A percentile compares a stretch with the other conserved stretches of the same genome.
Conservation (phyloP, 2,888 invertebrate species). For the Agrotis ipsilon region DNA sequence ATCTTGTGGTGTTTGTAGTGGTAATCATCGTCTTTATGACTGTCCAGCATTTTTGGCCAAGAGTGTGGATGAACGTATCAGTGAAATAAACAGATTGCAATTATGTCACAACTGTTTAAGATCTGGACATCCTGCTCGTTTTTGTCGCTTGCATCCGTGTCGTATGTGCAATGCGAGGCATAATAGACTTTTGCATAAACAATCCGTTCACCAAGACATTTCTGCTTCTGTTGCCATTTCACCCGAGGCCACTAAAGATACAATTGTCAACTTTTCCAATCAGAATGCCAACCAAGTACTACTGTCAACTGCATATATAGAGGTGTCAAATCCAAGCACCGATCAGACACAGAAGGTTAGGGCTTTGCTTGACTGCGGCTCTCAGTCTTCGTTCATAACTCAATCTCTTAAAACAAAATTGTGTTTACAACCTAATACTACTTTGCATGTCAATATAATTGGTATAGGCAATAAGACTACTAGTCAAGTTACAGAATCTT, state of each 20-base stretch:
- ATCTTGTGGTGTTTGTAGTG: background rate
- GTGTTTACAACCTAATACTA: background rate
- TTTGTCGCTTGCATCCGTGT: no score
- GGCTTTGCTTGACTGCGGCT: no score
- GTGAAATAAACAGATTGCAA: background rate
- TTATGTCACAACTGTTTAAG: background rate
- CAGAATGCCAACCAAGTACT: background rate
- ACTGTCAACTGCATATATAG: conserved; percentile 1
- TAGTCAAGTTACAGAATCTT: conserved; percentile 22
- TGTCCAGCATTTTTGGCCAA: background rate
- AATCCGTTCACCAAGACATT: no score
- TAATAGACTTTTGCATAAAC: no score
- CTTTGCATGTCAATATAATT: conserved; percentile 12
- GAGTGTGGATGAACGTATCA: background rate
- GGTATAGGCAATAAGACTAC: conserved; percentile 24
- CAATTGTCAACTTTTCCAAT: background rate
- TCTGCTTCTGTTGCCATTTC: background rate
- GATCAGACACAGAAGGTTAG: background rate
- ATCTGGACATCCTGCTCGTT: no score
- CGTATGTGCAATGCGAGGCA: no score
- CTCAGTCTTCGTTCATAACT: background rate
- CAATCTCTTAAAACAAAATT: conserved; percentile 1
- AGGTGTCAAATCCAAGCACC: background rate
- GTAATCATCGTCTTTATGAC: background rate
- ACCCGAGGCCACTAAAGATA: background rate